phyloP scores from a whole-genome alignment of 2,797 vertebrate species.

The Oryzias sinensis region DNA sequence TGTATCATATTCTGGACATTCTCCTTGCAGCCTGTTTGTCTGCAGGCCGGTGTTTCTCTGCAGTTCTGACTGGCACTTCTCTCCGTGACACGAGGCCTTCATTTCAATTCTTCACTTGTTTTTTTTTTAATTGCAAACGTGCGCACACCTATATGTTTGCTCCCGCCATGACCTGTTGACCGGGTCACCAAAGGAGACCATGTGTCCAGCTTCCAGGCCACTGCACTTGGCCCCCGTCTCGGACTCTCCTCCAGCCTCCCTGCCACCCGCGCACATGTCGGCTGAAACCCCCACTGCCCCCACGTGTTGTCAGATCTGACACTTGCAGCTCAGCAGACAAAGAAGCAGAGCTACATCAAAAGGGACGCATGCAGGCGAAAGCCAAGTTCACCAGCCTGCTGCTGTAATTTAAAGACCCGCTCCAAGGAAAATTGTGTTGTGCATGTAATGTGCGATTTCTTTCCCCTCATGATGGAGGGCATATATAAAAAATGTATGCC shows the following conservation, averaged over 20 bases:
- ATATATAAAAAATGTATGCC: no score
- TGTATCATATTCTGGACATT: background rate
- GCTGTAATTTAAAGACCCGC: no score
- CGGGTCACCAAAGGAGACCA: slow-evolving; percentile 30
- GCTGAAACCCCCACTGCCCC: background rate
- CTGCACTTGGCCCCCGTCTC: slow-evolving; percentile 25
- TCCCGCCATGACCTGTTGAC: slow-evolving; percentile 42
- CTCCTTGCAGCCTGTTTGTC: slow-evolving; percentile 1
- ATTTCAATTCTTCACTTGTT: slow-evolving; percentile 1
- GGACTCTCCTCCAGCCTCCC: slow-evolving; percentile 42
- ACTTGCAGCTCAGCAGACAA: slow-evolving; percentile 11
- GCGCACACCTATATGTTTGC: slow-evolving; percentile 11
- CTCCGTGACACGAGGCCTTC: slow-evolving; percentile 1
- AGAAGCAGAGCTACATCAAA: slow-evolving; percentile 2
- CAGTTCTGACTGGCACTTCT: slow-evolving; percentile 23
- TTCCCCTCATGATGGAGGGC: no score
- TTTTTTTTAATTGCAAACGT: slow-evolving; percentile 22
- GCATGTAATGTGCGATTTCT: no score
- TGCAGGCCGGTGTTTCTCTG: slow-evolving; percentile 2
- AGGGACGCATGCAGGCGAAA: no score
- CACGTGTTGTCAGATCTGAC: slow-evolving; percentile 35
- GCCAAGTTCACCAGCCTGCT: no score
- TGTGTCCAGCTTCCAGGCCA: slow-evolving; percentile 24
- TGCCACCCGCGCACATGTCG: slow-evolving; percentile 34
- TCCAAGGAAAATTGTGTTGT: no score